phyloP scores from a whole-genome alignment of 2,888 invertebrate species.

The Amphimallon solstitiale region DNA sequence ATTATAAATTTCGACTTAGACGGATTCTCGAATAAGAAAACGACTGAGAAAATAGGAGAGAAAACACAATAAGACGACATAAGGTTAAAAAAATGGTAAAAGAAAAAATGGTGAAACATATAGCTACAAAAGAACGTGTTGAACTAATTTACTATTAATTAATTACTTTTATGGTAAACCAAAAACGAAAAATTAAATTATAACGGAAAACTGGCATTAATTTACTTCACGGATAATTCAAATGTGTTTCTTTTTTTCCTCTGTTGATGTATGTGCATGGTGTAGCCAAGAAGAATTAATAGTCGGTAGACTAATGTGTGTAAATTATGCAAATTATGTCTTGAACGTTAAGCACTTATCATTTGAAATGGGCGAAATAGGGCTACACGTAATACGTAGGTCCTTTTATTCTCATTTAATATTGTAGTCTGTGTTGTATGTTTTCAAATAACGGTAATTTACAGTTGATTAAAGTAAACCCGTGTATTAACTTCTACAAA shows the following conservation, averaged over 20 bases:
- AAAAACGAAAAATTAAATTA: constrained; percentile 2
- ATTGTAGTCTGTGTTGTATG: too few relatives aligned
- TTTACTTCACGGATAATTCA: neutral
- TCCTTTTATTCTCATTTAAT: too few relatives aligned
- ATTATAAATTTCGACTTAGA: constrained; percentile 49
- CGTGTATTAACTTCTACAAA: too few relatives aligned
- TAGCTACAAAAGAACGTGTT: neutral
- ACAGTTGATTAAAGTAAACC: too few relatives aligned
- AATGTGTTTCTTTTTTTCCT: neutral
- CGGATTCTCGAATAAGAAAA: constrained; percentile 26
- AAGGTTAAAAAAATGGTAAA: neutral
- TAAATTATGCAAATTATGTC: too few relatives aligned
- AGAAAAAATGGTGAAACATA: neutral
- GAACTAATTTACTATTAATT: constrained; percentile 28
- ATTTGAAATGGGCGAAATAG: too few relatives aligned
- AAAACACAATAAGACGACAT: neutral
- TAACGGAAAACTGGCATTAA: neutral
- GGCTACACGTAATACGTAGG: too few relatives aligned
- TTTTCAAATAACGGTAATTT: too few relatives aligned
- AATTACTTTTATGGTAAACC: constrained; percentile 10
- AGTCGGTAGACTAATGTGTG: too few relatives aligned
- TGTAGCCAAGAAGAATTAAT: too few relatives aligned
- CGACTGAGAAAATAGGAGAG: neutral
- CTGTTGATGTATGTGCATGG: too few relatives aligned
- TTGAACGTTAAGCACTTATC: too few relatives aligned